Evolutionary conservation across 2,888 invertebrate genomes (phyloP).

Genomic region (Dolichopus griseipennis): DNA sequence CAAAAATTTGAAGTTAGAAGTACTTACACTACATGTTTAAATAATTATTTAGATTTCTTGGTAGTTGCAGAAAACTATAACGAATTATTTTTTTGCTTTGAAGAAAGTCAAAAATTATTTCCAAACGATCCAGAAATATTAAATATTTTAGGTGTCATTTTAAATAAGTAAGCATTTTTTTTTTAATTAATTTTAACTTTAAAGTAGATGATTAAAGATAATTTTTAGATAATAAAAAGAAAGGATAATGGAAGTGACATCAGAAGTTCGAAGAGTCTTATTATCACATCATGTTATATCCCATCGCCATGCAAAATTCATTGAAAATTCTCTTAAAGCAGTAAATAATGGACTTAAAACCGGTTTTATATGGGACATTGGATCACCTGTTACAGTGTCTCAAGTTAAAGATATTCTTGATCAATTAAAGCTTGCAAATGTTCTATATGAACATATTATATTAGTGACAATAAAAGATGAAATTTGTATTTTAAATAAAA

Average conservation of each 20-base stretch:
- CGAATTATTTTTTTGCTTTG: not conserved
- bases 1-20: not conserved
- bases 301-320: conserved; percentile 17
- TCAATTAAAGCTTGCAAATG: conserved; percentile 22
- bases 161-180: conserved; percentile 18
- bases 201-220: not conserved
- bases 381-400: conserved; percentile 20
- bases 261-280: conserved; percentile 18
- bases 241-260: conserved; percentile 17
- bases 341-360: conserved; percentile 28
- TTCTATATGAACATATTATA: conserved; percentile 21
- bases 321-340: conserved; percentile 17
- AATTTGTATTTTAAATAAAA: conserved; percentile 24
- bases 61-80: not conserved
- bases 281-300: conserved; percentile 17
- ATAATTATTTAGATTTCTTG: not conserved
- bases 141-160: conserved; percentile 17
- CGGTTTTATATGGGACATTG: conserved; percentile 31
- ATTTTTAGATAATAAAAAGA: conserved; percentile 8
- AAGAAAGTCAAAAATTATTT: not conserved
- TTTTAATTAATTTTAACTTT: not conserved
- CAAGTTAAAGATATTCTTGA: conserved; percentile 21
- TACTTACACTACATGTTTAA: not conserved
- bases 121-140: conserved; percentile 19
- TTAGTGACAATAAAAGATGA: conserved; percentile 24